phyloP scores from a whole-genome alignment of 2,113 vertebrate species.

The Pterophyllum scalare region DNA sequence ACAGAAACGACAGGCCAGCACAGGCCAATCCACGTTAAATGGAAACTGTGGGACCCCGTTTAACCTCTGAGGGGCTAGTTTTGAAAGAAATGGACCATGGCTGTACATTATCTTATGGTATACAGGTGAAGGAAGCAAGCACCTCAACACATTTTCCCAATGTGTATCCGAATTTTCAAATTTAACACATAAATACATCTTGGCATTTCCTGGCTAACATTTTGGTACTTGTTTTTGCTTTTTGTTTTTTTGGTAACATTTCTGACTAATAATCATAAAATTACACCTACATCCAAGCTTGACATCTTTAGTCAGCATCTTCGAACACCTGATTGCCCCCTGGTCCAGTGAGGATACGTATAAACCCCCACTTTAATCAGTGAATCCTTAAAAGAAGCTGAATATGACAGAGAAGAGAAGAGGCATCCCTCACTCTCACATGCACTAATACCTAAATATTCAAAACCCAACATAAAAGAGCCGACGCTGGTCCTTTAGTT shows the following conservation, averaged over 20 bases:
- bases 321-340: background rate
- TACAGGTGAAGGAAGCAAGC: background rate
- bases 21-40: background rate
- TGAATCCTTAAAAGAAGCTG: background rate
- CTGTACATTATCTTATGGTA: background rate
- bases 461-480: background rate
- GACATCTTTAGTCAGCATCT: background rate
- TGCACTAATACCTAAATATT: background rate
- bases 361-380: background rate
- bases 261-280: background rate
- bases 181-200: background rate
- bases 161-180: background rate
- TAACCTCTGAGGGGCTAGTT: background rate
- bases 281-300: background rate
- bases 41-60: background rate
- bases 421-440: background rate
- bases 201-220: background rate
- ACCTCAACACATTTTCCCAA: background rate
- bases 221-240: constrained; percentile 16
- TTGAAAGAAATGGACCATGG: background rate
- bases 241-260: background rate
- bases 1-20: background rate
- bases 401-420: background rate
- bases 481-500: constrained; percentile 14
- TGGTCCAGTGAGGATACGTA: background rate